Evolutionary conservation across 1,140 invertebrate species (phyloP).

Genomic region (Drosophila lini): DNA sequence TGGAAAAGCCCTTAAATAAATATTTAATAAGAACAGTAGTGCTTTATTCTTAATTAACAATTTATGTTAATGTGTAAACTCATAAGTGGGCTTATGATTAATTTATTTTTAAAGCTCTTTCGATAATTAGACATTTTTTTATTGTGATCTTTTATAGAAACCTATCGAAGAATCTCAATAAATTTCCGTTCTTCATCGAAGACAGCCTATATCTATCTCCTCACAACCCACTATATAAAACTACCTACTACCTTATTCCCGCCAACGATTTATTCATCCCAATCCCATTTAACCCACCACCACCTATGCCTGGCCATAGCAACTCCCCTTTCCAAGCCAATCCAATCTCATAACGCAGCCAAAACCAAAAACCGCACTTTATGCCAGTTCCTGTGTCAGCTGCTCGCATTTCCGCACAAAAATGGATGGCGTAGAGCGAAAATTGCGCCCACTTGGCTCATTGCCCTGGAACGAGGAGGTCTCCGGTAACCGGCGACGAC

Average conservation of each 20-base stretch:
- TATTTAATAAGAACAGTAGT: background rate
- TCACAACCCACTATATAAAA: conserved; percentile 1
- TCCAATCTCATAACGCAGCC: conserved; percentile 12
- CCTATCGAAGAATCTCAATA: background rate
- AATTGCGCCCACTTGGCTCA: conserved; percentile 77
- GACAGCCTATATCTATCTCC: background rate
- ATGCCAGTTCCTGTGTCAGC: conserved; percentile 65
- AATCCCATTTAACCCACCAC: background rate
- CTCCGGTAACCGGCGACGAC: conserved; percentile 25
- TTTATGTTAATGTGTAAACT: background rate
- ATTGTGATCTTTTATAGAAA: background rate
- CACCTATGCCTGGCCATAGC: background rate
- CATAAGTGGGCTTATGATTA: background rate
- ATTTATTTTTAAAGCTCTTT: background rate
- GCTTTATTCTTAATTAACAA: no score
- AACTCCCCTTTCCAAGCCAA: background rate
- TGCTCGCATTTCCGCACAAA: conserved; percentile 64
- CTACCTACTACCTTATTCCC: background rate
- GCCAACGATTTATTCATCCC: conserved; percentile 18
- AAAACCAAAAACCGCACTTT: conserved; percentile 54
- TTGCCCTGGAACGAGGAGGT: conserved; percentile 53
- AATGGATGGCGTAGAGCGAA: conserved; percentile 30
- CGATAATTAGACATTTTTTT: background rate
- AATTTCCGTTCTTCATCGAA: background rate
- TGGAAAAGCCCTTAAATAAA: no score